phyloP scores from a whole-genome alignment of 2,797 vertebrate genomes.

The Fistularia commersonii region DNA sequence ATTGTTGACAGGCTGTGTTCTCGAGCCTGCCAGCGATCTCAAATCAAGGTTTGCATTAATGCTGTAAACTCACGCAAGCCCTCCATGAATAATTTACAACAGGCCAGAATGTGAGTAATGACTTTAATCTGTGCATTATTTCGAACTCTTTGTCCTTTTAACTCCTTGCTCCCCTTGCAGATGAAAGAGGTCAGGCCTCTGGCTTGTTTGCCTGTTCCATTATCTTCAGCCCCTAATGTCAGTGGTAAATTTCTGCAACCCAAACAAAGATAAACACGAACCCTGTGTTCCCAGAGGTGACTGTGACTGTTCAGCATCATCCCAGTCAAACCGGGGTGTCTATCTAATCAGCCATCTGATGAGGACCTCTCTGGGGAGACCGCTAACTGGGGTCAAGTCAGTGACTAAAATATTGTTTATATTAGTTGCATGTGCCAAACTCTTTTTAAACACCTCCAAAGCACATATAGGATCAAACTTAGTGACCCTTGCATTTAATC shows the following conservation, averaged over 20 bases:
- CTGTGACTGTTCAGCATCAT: conserved; percentile 70
- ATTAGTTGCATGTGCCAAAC: conserved; percentile 11
- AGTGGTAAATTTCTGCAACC: conserved; percentile 66
- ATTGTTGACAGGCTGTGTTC: conserved; percentile 62
- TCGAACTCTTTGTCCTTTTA: conserved; percentile 59
- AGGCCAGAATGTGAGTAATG: conserved; percentile 67
- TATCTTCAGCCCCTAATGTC: conserved; percentile 68
- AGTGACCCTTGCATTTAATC: neutral
- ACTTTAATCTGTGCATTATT: conserved; percentile 71
- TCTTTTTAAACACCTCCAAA: conserved; percentile 13
- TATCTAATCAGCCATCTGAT: conserved; percentile 75
- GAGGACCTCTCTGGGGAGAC: conserved; percentile 55
- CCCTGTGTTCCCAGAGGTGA: conserved; percentile 54
- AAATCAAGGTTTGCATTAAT: conserved; percentile 64
- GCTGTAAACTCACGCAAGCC: conserved; percentile 59
- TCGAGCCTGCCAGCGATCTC: conserved; percentile 46
- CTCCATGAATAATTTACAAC: conserved; percentile 69
- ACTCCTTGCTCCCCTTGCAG: conserved; percentile 54
- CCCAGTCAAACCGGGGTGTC: conserved; percentile 64
- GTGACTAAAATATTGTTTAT: conserved; percentile 22
- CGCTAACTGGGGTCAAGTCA: conserved; percentile 30
- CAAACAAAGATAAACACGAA: conserved; percentile 70
- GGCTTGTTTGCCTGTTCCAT: conserved; percentile 65
- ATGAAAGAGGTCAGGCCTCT: conserved; percentile 65
- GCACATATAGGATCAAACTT: conserved; percentile 3